These are phyloP conservation scores for Cossypha niveicapilla DNA, from an alignment of 2,797 vertebrate species.

Conservation along the genomic window DNA sequence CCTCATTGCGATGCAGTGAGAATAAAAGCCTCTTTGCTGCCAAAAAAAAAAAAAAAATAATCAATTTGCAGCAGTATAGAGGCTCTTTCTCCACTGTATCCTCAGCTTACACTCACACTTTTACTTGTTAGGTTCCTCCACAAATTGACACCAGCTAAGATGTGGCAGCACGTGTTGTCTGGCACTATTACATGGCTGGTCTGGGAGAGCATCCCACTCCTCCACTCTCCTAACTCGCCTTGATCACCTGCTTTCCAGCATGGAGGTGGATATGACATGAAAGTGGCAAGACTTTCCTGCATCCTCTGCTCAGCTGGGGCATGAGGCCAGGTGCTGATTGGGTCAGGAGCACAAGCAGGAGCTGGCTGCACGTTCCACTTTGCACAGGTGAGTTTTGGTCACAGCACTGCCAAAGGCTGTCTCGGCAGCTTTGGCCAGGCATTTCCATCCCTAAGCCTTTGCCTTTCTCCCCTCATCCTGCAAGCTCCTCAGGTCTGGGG, in stretches of 20 bases:
- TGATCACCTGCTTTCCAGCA: background rate
- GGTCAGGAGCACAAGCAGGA: rapidly evolving
- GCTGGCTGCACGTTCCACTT: background rate
- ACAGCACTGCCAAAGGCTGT: background rate
- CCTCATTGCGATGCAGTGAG: background rate
- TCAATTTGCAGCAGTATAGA: background rate
- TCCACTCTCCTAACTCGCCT: rapidly evolving
- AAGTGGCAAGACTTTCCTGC: background rate
- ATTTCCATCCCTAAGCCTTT: background rate
- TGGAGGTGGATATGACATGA: rapidly evolving
- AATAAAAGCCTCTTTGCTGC: slow-evolving; percentile 31
- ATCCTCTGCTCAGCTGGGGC: rapidly evolving
- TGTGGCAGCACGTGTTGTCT: rapidly evolving
- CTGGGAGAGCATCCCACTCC: background rate
- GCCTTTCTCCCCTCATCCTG: background rate
- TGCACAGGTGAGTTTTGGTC: background rate
- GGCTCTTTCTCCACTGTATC: background rate
- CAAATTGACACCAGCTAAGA: background rate
- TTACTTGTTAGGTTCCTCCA: background rate
- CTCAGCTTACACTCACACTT: background rate
- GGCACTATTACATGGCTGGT: background rate
- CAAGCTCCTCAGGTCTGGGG: background rate
- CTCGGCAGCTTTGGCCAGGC: background rate
- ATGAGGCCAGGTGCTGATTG: rapidly evolving
- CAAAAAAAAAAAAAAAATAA: background rate